Evolutionary conservation across 1,140 invertebrate genomes (phyloP), one percentile per base, ranked within the genome.

Genomic region (Atta cephalotes): DNA sequence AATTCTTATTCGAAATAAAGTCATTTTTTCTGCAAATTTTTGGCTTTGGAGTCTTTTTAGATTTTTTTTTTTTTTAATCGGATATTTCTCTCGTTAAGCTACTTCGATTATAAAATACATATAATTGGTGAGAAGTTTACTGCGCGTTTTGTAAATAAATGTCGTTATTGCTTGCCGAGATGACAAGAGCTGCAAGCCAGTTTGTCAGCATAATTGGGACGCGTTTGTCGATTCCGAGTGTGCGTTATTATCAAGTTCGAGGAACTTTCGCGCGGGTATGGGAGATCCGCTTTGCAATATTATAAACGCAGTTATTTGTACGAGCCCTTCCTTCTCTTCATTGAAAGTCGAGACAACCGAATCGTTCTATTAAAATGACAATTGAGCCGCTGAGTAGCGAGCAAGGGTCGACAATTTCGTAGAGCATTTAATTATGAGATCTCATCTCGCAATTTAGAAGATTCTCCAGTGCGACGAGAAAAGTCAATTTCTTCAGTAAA

Each of bases 211-310:
- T 84, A 84, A 84, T 84, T 84, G 80, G 80, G 35, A 70, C 70
- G 80, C 70, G 80, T 84, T 70, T 84, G 80, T 84, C 80, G 72
- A 84, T 84, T 84, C 56, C 80, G 80, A 84, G 71, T 84, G 71
- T 84, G 56, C 70, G 80, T 84, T 84, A 84, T 84, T 84, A 84
- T 84, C 56, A 84, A 84, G 80, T 84, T 84, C 80, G 80, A n/a
- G 56, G 39, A 84, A 84, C 80, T 84, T 76, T 49, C 68, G 10
- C 56, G 16, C 28, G 7, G n/a, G 70, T 58, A 84, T n/a, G 51
- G 16, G 35, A 78, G 60, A 84, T 84, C 80, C 80, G 80, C 80
- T 84, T 84, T 84, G 80, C 70, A 63, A 84, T 84, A 84, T 84
- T 84, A 84, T 84, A 84, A 84, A 84, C 68, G 80, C 56, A 84